Conservation (phyloP, 2,888 invertebrate species). For the Acrocyrtus sp. region DNA sequence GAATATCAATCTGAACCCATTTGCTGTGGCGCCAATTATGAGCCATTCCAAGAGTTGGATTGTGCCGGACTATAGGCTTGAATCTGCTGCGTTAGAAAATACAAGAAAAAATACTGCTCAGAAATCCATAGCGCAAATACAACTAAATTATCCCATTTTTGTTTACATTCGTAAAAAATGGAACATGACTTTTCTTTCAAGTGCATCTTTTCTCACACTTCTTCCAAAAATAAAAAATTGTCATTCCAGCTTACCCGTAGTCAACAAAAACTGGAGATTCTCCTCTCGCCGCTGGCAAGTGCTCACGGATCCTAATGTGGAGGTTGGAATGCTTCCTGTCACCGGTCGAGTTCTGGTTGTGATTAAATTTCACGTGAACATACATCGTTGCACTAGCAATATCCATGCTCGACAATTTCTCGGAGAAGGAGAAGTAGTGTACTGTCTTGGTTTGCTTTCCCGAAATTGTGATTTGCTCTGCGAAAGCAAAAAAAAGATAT, state of each 20-base stretch:
- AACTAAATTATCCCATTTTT: neutral
- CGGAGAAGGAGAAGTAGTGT: conserved; percentile 62
- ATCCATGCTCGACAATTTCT: conserved; percentile 61
- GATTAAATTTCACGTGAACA: conserved; percentile 52
- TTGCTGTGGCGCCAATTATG: conserved; percentile 51
- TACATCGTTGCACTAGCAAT: conserved; percentile 60
- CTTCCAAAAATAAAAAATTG: neutral
- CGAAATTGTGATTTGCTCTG: conserved; percentile 51
- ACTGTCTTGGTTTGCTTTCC: conserved; percentile 35
- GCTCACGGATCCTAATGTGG: conserved; percentile 56
- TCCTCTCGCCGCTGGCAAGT: conserved; percentile 51
- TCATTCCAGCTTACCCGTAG: conserved; percentile 54
- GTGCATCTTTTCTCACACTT: no score
- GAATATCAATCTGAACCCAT: conserved; percentile 62
- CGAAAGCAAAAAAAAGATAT: conserved; percentile 6
- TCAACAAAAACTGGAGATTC: conserved; percentile 57
- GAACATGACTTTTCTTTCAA: no score
- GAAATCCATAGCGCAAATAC: neutral
- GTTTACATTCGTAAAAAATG: neutral
- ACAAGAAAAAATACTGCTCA: conserved; percentile 12
- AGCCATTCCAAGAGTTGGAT: conserved; percentile 21
- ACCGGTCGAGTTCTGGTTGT: conserved; percentile 14
- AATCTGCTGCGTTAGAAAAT: conserved; percentile 41
- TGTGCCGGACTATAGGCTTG: conserved; percentile 50
- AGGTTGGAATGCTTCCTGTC: conserved; percentile 51